These are phyloP conservation scores for Micronycteris hirsuta DNA, from an alignment of 2,113 vertebrate species.

Conservation along the genomic window DNA sequence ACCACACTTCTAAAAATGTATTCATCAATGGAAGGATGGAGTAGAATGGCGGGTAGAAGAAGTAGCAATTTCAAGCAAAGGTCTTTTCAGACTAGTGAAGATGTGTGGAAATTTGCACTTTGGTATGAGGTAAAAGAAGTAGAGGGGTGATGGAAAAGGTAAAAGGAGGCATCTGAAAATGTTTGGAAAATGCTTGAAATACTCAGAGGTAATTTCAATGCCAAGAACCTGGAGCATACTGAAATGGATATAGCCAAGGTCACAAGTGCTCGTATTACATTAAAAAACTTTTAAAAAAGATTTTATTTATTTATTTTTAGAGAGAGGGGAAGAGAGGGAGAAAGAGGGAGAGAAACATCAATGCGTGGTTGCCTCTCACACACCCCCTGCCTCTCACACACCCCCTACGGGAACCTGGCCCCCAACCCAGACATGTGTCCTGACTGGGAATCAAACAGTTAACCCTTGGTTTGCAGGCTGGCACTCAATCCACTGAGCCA, in stretches of 20 bases:
- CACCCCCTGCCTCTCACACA: too few relatives aligned
- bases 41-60: neutral
- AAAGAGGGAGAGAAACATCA: too few relatives aligned
- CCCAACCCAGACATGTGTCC: too few relatives aligned
- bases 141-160: neutral
- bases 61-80: neutral
- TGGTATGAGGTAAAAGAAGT: neutral
- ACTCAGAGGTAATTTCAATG: neutral
- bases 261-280: neutral
- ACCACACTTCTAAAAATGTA: neutral
- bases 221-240: neutral
- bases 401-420: too few relatives aligned
- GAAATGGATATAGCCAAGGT: neutral
- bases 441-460: too few relatives aligned
- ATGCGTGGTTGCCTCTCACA: too few relatives aligned
- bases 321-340: too few relatives aligned
- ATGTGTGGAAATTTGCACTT: neutral
- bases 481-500: too few relatives aligned
- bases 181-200: slow-evolving; percentile 18
- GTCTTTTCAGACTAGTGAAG: slow-evolving; percentile 1
- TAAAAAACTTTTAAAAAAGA: neutral
- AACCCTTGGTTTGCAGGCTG: too few relatives aligned
- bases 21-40: neutral
- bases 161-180: neutral
- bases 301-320: too few relatives aligned